Percentiles rank a stretch among this genome's conserved stretches.
phyloP scores from a whole-genome alignment of 2,888 invertebrate genomes.

The Drosophila meridiana region DNA sequence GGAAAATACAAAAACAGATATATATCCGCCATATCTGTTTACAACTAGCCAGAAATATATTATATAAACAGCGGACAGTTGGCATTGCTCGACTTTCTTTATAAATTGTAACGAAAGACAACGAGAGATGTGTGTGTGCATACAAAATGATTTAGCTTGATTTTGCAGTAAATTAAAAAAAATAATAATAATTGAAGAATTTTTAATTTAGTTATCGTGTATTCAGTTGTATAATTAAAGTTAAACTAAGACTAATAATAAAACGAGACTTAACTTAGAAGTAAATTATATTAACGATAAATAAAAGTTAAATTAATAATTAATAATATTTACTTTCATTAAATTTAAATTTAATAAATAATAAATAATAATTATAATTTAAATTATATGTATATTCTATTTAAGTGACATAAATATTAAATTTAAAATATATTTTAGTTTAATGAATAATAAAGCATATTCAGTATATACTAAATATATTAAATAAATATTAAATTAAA shows the following conservation, averaged over 20 bases:
- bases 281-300: no score
- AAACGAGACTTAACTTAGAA: neutral
- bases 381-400: no score
- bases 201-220: no score
- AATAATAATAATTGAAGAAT: neutral
- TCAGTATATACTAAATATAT: no score
- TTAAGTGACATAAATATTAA: no score
- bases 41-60: constrained; percentile 14
- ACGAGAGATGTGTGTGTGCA: neutral
- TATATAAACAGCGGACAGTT: neutral
- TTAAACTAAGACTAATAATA: neutral
- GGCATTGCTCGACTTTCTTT: constrained; percentile 3
- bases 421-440: no score
- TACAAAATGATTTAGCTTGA: neutral
- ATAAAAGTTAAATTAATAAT: neutral
- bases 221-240: no score
- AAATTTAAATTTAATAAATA: no score
- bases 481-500: neutral
- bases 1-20: constrained; percentile 7
- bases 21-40: constrained; percentile 25
- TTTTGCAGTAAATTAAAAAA: neutral
- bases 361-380: no score
- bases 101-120: constrained; percentile 2
- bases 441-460: no score
- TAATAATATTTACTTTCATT: no score